These are phyloP conservation scores for Irena cyanogastra DNA, from an alignment of 2,113 vertebrate species.

Conservation along the genomic window DNA sequence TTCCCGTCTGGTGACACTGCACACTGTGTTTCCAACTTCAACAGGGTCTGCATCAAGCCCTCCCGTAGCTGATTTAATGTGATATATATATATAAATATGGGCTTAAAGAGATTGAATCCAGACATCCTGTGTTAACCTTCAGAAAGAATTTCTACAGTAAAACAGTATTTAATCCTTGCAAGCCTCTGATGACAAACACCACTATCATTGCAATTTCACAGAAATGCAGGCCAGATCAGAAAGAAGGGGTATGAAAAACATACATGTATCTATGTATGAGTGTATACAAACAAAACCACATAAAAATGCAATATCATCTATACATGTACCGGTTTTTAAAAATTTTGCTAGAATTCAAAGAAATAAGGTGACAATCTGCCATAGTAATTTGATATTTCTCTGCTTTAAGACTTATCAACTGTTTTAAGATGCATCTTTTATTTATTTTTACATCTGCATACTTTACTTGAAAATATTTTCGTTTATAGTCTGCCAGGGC, in stretches of 20 bases:
- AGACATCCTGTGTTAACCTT: background rate
- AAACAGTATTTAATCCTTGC: background rate
- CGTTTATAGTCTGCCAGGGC: conserved; percentile 55
- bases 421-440: background rate
- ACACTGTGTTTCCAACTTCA: rapidly evolving
- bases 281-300: background rate
- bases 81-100: background rate
- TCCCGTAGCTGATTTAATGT: background rate
- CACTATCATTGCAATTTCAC: background rate
- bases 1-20: background rate
- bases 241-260: background rate
- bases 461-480: conserved; percentile 52
- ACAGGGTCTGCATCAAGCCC: background rate
- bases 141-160: background rate
- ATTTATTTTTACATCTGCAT: conserved; percentile 4
- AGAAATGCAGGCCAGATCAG: background rate
- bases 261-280: too few relatives aligned
- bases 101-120: background rate
- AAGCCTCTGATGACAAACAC: background rate
- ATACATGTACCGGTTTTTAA: background rate
- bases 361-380: background rate
- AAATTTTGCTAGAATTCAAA: background rate
- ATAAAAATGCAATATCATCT: background rate
- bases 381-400: background rate
- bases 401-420: background rate